Percentiles rank a stretch among this genome's conserved stretches.
These are phyloP conservation scores for Agapornis roseicollis DNA, from an alignment of 2,113 vertebrate genomes.

Conservation along the genomic window DNA sequence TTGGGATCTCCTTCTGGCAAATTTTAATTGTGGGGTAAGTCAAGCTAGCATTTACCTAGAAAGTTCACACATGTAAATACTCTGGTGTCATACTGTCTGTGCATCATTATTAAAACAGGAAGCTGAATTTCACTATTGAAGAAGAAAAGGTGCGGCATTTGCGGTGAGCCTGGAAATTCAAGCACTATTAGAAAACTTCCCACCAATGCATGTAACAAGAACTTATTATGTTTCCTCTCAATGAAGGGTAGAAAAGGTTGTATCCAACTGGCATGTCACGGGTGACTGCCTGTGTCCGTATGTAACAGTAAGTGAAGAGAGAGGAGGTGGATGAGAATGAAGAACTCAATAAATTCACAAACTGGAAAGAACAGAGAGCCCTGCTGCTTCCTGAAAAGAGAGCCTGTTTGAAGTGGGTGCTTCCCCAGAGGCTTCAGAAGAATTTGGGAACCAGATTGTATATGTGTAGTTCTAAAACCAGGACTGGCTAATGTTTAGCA, in stretches of 20 bases:
- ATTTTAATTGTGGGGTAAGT: conserved; percentile 30
- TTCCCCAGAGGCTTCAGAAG: not conserved
- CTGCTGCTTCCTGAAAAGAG: not conserved
- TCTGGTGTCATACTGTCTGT: not conserved
- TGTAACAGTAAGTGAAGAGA: fast-evolving
- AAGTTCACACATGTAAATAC: not conserved
- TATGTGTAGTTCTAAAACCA: not conserved
- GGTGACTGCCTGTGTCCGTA: not conserved
- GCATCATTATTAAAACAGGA: not conserved
- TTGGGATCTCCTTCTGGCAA: conserved; percentile 6
- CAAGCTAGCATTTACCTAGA: conserved; percentile 20
- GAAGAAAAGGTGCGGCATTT: not conserved
- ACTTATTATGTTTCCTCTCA: not conserved
- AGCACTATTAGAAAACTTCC: not conserved
- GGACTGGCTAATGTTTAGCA: not conserved
- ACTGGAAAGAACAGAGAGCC: not conserved
- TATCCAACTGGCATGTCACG: fast-evolving
- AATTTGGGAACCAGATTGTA: not conserved
- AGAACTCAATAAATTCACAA: not conserved
- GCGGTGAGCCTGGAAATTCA: not conserved
- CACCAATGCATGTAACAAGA: not conserved
- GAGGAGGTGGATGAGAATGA: not conserved
- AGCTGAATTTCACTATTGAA: not conserved
- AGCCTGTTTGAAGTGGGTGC: not conserved
- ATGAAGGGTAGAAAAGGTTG: not conserved